Base-by-base conservation (phyloP, 2,113 vertebrate species). In the Nothobranchius furzeri region DNA sequence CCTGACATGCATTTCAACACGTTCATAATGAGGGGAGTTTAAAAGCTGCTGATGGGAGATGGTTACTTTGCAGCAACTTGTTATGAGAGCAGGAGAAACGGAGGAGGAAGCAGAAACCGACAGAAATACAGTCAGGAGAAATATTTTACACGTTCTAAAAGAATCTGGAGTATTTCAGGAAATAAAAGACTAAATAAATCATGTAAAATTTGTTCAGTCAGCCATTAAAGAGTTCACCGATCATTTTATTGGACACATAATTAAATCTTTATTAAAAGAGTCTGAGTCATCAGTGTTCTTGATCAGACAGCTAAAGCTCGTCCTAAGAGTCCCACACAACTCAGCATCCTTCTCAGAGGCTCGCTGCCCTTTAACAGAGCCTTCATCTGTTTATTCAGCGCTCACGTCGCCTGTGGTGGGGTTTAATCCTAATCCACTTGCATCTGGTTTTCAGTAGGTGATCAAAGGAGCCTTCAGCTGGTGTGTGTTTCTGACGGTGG, bases 361-460 rank as follows among this genome's bases (percentile, higher is more conserved):
- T 54, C 40, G 65, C 60, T 88, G 86, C 79, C 84, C 83, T 89
- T 90, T 87, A 82, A 73, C 48, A 60, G 68, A 87, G 70, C 70
- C 64, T 12, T 86, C 68, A 82, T 80, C 82, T 67, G 66, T 88
- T 83, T 87, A 87, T 78, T 82, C 63, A 70, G 69, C 68, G 30
- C 30, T 3, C 30, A 3, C 30, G 30, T 30, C 30, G 30, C 30
- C 30, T 60, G 67, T 80, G 80, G 79, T 83, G 46, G 85, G 54
- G 48, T 75, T 74, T 92, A 92, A 93, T 90, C 91, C 89, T 92
- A 91, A 93, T 92, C 92, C 89, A 76, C 69, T 84, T 76, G 65
- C 66, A 81, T 72, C 84, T 86, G 88, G 75, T 88, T 87, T 90
- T 85, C 79, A 80, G 84, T 71, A 78, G 76, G 79, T 70, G 75